These are phyloP conservation scores for Anas acuta DNA, from an alignment of 2,797 vertebrate genomes.

Conservation along the genomic window DNA sequence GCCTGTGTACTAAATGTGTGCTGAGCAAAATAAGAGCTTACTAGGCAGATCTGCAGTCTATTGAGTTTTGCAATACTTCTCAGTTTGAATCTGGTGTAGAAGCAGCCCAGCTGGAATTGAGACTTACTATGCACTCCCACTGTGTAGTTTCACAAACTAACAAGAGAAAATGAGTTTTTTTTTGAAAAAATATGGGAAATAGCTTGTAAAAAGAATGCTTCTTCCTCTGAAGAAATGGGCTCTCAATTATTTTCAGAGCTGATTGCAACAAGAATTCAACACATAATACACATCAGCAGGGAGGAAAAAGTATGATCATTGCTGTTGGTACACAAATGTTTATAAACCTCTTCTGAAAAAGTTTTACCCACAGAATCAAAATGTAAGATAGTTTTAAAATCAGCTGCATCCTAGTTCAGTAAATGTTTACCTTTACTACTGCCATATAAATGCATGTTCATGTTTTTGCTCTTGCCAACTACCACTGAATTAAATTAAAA, in stretches of 20 bases:
- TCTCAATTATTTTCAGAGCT: slow-evolving; percentile 32
- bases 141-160: not conserved
- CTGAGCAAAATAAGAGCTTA: not conserved
- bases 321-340: not conserved
- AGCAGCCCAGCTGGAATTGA: not conserved
- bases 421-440: not conserved
- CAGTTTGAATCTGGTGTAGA: not conserved
- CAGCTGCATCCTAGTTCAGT: not conserved
- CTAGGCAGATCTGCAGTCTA: not conserved
- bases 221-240: not conserved
- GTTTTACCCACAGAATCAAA: not conserved
- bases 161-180: not conserved
- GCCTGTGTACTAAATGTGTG: not conserved
- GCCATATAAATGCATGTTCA: not conserved
- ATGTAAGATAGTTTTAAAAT: not conserved
- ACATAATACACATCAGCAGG: not conserved
- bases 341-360: not conserved
- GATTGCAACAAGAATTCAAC: slow-evolving; percentile 16
- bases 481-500: slow-evolving; percentile 54
- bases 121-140: not conserved
- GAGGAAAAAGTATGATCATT: not conserved
- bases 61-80: not conserved
- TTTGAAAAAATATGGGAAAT: not conserved
- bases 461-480: slow-evolving; percentile 33
- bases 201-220: not conserved